Conservation (phyloP, 1,140 invertebrate species). For the Anastrepha obliqua region DNA sequence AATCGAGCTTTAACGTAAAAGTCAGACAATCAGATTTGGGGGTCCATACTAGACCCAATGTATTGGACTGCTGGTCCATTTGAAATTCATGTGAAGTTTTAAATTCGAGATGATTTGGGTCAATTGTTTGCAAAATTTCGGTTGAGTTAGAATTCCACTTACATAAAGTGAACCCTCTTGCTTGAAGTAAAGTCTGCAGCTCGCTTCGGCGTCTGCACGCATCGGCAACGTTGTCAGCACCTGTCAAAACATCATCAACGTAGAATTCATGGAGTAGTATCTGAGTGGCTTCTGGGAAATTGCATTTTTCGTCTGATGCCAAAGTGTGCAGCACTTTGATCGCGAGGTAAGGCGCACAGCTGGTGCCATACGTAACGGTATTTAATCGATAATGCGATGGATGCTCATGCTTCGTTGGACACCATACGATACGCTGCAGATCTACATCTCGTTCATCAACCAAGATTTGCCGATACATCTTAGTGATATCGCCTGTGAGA, state of each 20-base stretch:
- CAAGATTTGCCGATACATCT: conserved; percentile 65
- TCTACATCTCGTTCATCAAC: neutral
- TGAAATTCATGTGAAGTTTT: neutral
- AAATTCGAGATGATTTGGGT: neutral
- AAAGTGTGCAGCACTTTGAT: neutral
- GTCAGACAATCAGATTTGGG: neutral
- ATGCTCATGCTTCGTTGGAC: neutral
- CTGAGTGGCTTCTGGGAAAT: conserved; percentile 61
- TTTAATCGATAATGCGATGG: neutral
- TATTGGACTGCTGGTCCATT: neutral
- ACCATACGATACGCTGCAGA: conserved; percentile 47
- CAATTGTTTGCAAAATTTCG: neutral
- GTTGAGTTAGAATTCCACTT: conserved; percentile 28
- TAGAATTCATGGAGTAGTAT: conserved; percentile 64
- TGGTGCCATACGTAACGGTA: conserved; percentile 68
- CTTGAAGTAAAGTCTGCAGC: neutral
- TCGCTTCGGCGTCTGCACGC: conserved; percentile 53
- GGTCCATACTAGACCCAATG: neutral
- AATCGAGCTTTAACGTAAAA: neutral
- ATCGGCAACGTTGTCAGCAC: conserved; percentile 62
- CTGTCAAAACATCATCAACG: conserved; percentile 73
- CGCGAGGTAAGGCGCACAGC: conserved; percentile 62
- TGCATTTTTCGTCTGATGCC: neutral
- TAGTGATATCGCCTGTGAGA: conserved; percentile 62
- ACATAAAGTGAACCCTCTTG: neutral